Evolutionary conservation across 2,888 invertebrate genomes (phyloP).

Genomic region (Drosophila acutilabella): DNA sequence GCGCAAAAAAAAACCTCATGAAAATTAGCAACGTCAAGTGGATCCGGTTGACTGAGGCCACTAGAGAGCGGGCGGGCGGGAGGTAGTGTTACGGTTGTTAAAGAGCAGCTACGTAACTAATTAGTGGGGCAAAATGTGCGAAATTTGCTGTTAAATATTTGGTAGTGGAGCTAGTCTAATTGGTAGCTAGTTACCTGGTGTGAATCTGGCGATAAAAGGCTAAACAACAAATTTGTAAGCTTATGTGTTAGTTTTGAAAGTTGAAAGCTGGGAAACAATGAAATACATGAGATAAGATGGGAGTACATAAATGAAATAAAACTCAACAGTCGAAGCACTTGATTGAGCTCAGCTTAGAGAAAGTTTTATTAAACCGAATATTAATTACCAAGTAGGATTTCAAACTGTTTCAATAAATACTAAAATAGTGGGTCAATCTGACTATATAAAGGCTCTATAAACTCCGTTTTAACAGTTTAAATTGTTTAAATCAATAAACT

Average conservation of each 20-base stretch:
- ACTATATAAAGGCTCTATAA: no score
- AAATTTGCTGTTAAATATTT: conserved; percentile 41
- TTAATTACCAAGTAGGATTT: no score
- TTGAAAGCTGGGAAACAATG: neutral
- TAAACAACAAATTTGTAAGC: neutral
- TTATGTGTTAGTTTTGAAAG: neutral
- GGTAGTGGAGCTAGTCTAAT: conserved; percentile 15
- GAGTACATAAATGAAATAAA: no score
- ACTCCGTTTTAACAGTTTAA: no score
- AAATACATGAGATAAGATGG: neutral
- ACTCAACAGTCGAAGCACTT: no score
- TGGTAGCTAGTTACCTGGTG: neutral
- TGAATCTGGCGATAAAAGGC: neutral
- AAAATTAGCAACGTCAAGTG: conserved; percentile 52
- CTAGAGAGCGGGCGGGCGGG: conserved; percentile 2
- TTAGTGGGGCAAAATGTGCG: conserved; percentile 44
- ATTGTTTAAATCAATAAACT: neutral
- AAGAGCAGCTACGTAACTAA: conserved; percentile 40
- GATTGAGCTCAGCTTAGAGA: no score
- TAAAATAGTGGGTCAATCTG: no score
- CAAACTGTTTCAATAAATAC: no score
- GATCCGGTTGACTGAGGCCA: conserved; percentile 17
- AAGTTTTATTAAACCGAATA: no score
- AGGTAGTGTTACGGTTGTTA: neutral
- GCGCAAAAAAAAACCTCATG: conserved; percentile 31